Base-by-base conservation (phyloP, 2,797 vertebrate species). In the Ispidina picta region DNA sequence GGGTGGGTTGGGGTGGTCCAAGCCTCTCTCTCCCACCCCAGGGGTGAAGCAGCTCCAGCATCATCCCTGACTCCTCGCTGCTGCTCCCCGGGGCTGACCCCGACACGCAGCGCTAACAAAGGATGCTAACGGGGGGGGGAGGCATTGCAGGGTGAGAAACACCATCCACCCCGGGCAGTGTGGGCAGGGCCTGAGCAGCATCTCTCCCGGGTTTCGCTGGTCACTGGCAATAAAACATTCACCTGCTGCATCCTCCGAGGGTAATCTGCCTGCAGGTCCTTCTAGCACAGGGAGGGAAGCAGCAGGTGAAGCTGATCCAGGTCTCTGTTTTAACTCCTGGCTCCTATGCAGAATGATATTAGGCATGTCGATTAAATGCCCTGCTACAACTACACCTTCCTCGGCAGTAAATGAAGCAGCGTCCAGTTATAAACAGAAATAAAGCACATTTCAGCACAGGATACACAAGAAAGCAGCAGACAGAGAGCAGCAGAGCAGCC, bases 1-100 rank as follows among this genome's bases (percentile, higher is more conserved):
- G 3, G 14, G 5, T 6, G 1, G 0, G 2, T 5, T 1, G 2
- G 83, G 23, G 29, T 12, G 43, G 21, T 8, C 8, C 1, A 6
- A 51, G 5, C 0, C 1, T 13, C 54, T 14, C 25, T 28, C 33
- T 35, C 6, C 37, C 46, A 28, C 11, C 46, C 25, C 65, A 15
- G 15, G 12, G 3, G 22, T 0, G 55, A 33, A 33, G 16, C 16
- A 7, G 14, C 3, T 37, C 22, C 3, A 17, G 6, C 15, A 18
- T 66, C 51, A 1, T 3, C 56, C 60, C 72, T 3, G 10, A 2
- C 9, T 41, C 37, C 51, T 37, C 28, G 23, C 15, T 0, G 65
- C 1, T 2, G 8, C 18, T 81, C 12, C 28, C 1, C 1, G 15
- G n/a, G 23, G 2, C 72, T 2, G 21, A 35, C 29, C 51, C 2